Conservation (phyloP, 2,797 vertebrate genomes). For the Pangasius sanitwongsei region DNA sequence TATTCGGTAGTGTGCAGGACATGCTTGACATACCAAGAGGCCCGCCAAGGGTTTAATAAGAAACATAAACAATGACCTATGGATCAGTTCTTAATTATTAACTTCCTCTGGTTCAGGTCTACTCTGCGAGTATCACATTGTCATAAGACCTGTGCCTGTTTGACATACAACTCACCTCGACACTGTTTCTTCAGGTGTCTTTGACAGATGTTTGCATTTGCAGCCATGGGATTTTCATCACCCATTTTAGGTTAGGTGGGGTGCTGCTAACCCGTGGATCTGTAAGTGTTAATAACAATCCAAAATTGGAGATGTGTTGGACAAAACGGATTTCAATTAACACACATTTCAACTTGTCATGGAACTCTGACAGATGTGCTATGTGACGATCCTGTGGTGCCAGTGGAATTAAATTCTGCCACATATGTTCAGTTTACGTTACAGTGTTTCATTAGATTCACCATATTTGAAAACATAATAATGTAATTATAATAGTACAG, state of each 20-base stretch:
- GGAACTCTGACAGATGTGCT: slow-evolving; percentile 4
- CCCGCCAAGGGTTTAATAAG: background rate
- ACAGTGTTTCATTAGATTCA: background rate
- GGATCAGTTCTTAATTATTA: slow-evolving; percentile 17
- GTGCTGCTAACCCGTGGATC: background rate
- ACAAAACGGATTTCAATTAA: slow-evolving; percentile 7
- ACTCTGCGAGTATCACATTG: background rate
- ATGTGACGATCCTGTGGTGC: background rate
- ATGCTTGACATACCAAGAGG: background rate
- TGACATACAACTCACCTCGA: background rate
- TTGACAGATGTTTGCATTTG: slow-evolving; percentile 28
- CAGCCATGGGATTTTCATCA: slow-evolving; percentile 24
- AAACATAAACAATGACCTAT: slow-evolving; percentile 20
- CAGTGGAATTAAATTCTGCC: background rate
- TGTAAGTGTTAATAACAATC: slow-evolving; percentile 14
- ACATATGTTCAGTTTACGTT: background rate
- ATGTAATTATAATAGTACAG: background rate
- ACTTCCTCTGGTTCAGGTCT: background rate
- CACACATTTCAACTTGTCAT: background rate
- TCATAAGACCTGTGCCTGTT: background rate
- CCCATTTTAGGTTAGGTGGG: background rate
- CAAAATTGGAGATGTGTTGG: background rate
- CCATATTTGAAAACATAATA: background rate
- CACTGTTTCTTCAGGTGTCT: slow-evolving; percentile 26
- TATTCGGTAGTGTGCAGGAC: slow-evolving; percentile 7